Base-by-base conservation (phyloP, 2,888 invertebrate species). In the Apamea monoglypha region DNA sequence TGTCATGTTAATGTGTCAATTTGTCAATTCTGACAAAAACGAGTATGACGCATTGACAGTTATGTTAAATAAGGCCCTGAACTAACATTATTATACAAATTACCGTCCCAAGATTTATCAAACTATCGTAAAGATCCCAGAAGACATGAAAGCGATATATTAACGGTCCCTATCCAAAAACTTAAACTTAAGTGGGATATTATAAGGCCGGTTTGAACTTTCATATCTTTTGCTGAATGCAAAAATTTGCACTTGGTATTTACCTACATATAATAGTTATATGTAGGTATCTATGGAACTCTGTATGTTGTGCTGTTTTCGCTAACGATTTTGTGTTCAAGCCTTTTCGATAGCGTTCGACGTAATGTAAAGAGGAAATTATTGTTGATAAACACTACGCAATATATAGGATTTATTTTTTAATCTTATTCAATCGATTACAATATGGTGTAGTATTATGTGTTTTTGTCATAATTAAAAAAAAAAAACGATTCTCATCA, bases 171-270 rank as follows among this genome's bases (percentile, higher is more conserved):
- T 18, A 70, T 80, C 90, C 89, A 90, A 89, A 91, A 91, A 87
- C 83, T 76, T 72, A 84, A 68, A 86, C 89, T 90, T 90, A 89
- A 90, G 90, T 88, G 84, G 89, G 86, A 88, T 90, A 91, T 92
- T 92, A 92, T 93, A 93, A 93, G 92, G 91, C 88, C 88, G 88
- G 91, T 91, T 92, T 81, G 83, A 90, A 91, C 86, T 90, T 94
- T 94, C 94, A 95, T 95, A 95, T 95, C 93, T 93, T 32, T 88
- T 86, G 86, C 89, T 92, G 93, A 94, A 94, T 93, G 92, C 92
- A 91, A 92, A 94, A 93, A 94, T 94, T 94, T 94, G 40, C 88
- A 83, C 85, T 79, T 66, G 75, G 67, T 75, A 78, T 81, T 81
- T 69, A 36, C 71, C 40, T 47, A 61, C 76, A 76, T 78, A 59